Base-by-base conservation (phyloP, 2,113 vertebrate species). In the Andinoacara biseriatus region DNA sequence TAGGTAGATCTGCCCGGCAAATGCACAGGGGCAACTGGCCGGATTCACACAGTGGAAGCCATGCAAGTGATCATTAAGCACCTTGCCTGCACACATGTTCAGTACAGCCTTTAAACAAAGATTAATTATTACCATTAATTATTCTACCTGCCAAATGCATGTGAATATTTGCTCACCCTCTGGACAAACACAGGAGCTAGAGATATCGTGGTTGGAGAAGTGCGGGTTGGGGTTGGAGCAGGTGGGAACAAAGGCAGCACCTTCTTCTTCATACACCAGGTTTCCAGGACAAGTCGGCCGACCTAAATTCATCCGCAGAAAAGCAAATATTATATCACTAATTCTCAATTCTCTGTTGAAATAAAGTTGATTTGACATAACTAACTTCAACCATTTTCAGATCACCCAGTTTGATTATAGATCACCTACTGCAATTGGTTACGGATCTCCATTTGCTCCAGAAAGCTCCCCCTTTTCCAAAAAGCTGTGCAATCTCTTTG, bases 131-230 rank as follows among this genome's bases (percentile, higher is more conserved):
- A n/a, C n/a, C n/a, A n/a, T n/a, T n/a, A n/a, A n/a, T n/a, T n/a
- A 38, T 5, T 54, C 13, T 59, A 13, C 7, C 24, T 29, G 14
- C 24, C 29, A 1, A 59, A 59, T 29, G 58, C 15, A 1, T 31
- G 43, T 46, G 26, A 59, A 59, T 74, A 3, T 40, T 15, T 59
- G 7, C 85, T 82, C 35, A 95, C 95, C 93, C 6, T 18, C 0
- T 26, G 91, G 80, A 58, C 95, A 95, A 54, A 90, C 52, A 76
- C 95, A 96, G 33, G 95, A 82, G 52, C 82, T 89, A 56, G 78
- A 86, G 1, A 76, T n/a, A 3, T 87, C 79, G 20, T 76, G 75
- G 58, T 20, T 33, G 58, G 22, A 33, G 14, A 43, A 10, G 58
- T 33, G 76, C 29, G 78, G 76, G 10, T 76, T 65, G 7, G 85